phyloP scores from a whole-genome alignment of 2,113 vertebrate species.

The Columba janthina region DNA sequence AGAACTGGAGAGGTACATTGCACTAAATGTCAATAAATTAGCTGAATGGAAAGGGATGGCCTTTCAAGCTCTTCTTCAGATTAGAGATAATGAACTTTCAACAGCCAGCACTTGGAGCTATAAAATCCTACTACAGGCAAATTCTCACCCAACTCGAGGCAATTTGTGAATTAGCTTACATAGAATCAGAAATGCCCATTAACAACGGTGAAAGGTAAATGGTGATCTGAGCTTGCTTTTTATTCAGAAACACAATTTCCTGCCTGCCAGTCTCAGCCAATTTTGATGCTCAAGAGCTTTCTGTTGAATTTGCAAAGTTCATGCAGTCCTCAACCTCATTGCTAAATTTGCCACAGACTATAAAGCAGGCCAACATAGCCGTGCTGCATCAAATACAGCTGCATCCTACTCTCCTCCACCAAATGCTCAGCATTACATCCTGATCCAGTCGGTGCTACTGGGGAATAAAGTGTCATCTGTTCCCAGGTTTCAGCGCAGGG shows the following conservation, averaged over 20 bases:
- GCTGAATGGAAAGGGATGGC: not conserved
- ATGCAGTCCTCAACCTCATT: not conserved
- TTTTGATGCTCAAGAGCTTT: not conserved
- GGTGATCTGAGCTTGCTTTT: not conserved
- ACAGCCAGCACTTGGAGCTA: not conserved
- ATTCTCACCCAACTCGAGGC: not conserved
- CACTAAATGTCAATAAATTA: not conserved
- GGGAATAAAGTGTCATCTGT: not conserved
- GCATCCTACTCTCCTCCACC: not conserved
- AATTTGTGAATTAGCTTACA: not conserved
- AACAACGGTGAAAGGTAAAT: not conserved
- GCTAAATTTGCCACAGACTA: not conserved
- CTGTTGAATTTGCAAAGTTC: not conserved
- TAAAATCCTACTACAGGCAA: not conserved
- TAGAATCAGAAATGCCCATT: not conserved
- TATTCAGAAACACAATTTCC: not conserved
- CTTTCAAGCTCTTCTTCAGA: constrained; percentile 7
- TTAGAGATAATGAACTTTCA: not conserved
- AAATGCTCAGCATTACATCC: not conserved
- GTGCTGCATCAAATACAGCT: not conserved
- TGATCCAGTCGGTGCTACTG: not conserved
- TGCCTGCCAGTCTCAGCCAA: not conserved
- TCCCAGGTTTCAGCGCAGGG: not conserved
- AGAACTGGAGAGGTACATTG: not conserved
- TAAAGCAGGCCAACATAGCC: not conserved